Evolutionary conservation across 2,113 vertebrate genomes (phyloP), one percentile per base, ranked within the genome.

Genomic region (Falcunculus frontatus): DNA sequence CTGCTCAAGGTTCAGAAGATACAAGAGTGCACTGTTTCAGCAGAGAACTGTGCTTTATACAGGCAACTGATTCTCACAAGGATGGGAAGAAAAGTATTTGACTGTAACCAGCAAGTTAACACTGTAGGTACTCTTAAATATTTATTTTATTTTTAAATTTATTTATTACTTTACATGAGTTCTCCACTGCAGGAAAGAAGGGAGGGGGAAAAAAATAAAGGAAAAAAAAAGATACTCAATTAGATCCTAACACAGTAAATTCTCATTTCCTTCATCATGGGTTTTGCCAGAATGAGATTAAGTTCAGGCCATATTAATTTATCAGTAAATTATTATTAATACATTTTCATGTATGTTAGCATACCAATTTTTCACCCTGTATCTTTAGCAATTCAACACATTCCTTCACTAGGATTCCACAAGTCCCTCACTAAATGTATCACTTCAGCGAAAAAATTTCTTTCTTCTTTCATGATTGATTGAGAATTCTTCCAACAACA

Each of bases 211-310:
- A 32, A 79, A 65, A 35, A 10, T 0, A 32, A 41, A 17, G 1
- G 6, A n/a, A 20, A 32, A 79, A 65, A n/a, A 14, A 32, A 32
- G 22, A 44, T 59, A 67, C 39, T 84, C 50, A 50, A 50, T 95
- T 93, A 84, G 20, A 79, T 56, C 33, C 10, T 85, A 84, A 73
- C 13, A 52, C 16, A 64, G 49, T 87, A 87, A 91, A 94, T 91
- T 78, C 41, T 91, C 73, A 95, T 95, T 90, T 92, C 77, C 52
- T 93, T 89, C 69, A 94, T 57, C 44, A 50, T 64, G 52, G 11
- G 35, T 87, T 91, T 93, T 89, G 5, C 52, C 32, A 79, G 53
- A 94, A 95, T 70, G 30, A 85, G 65, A 96, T 92, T 94, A 89
- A 56, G 21, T 23, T 93, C 63, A 78, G 49, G 18, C 4, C 42